Evolutionary conservation across 2,888 invertebrate genomes (phyloP).

Genomic region (Bedellia somnulentella): DNA sequence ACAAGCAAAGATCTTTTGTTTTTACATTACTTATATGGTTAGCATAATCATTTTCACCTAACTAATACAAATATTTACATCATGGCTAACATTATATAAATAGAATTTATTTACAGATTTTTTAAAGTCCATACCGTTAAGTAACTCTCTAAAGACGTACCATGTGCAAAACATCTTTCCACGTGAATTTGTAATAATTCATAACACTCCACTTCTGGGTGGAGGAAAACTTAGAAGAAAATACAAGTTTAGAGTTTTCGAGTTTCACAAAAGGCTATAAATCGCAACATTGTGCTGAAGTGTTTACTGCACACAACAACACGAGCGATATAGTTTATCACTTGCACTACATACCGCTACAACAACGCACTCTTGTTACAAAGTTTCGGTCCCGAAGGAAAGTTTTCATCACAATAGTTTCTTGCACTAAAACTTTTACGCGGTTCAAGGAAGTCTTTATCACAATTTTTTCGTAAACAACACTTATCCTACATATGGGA

Average conservation of each 20-base stretch:
- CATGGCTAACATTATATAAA: no score
- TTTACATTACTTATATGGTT: no score
- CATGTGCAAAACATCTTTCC: neutral
- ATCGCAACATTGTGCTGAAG: constrained; percentile 33
- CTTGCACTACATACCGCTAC: constrained; percentile 20
- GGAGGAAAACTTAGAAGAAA: constrained; percentile 30
- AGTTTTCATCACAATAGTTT: constrained; percentile 24
- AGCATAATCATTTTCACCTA: no score
- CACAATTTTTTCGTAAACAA: constrained; percentile 2
- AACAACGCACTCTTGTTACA: constrained; percentile 28
- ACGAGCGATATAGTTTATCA: constrained; percentile 42
- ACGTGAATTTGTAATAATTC: constrained; percentile 7
- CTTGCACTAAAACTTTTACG: constrained; percentile 19
- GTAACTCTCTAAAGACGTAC: no score
- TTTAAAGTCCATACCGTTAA: no score
- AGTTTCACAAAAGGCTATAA: constrained; percentile 39
- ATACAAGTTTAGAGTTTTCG: constrained; percentile 39
- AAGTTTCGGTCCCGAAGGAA: constrained; percentile 20
- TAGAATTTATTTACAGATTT: no score
- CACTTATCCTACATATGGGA: constrained; percentile 72
- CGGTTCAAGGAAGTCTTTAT: constrained; percentile 4
- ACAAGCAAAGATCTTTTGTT: no score
- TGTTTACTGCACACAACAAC: constrained; percentile 37
- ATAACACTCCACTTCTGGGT: constrained; percentile 15
- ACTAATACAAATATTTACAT: no score